phyloP scores from a whole-genome alignment of 2,888 invertebrate species.

The Digitonthophagus gazella region DNA sequence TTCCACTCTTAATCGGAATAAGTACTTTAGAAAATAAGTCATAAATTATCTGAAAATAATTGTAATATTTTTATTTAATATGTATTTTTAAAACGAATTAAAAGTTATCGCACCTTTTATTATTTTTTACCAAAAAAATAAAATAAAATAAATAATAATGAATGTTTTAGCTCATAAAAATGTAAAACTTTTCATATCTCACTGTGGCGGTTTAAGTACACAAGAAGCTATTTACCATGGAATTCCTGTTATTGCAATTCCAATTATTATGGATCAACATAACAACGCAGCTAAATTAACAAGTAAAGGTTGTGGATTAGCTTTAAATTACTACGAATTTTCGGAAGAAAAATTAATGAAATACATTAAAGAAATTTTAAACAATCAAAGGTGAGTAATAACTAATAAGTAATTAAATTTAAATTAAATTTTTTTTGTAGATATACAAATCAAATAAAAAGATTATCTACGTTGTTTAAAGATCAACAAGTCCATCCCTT shows the following conservation, averaged over 20 bases:
- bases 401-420: no score
- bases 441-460: not conserved
- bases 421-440: not conserved
- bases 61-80: no score
- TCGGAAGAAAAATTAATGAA: slow-evolving; percentile 32
- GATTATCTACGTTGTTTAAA: not conserved
- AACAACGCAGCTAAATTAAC: slow-evolving; percentile 39
- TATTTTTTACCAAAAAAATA: no score
- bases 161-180: slow-evolving; percentile 34
- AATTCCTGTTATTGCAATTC: slow-evolving; percentile 39
- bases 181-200: slow-evolving; percentile 35
- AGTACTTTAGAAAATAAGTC: no score
- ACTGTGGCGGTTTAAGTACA: slow-evolving; percentile 39
- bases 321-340: slow-evolving; percentile 32
- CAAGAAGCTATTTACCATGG: slow-evolving; percentile 38
- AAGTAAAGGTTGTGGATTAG: slow-evolving; percentile 35
- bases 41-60: no score
- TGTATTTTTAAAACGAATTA: no score
- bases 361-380: slow-evolving; percentile 35
- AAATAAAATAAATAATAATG: no score
- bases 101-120: no score
- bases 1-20: not conserved
- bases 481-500: slow-evolving; percentile 21
- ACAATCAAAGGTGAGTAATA: slow-evolving; percentile 36
- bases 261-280: slow-evolving; percentile 42